Percentiles rank a stretch among this genome's conserved stretches.
These are phyloP conservation scores for Typhlichthys subterraneus DNA, from an alignment of 2,797 vertebrate species.

Conservation along the genomic window DNA sequence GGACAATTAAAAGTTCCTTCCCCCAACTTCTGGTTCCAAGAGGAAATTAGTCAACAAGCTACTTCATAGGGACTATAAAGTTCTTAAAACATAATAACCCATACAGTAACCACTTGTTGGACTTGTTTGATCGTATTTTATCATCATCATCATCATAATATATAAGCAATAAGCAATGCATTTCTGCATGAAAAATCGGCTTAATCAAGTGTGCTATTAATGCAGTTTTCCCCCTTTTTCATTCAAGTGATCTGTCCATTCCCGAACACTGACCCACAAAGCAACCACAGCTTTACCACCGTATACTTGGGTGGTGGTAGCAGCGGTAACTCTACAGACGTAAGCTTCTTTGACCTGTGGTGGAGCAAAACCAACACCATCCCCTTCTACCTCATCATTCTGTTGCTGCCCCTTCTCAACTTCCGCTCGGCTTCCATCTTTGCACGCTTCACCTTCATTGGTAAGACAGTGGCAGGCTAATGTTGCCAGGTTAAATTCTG, in stretches of 20 bases:
- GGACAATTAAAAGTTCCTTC: too few relatives aligned
- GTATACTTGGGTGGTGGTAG: slow-evolving; percentile 34
- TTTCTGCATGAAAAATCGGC: not conserved
- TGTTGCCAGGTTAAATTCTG: not conserved
- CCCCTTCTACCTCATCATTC: slow-evolving; percentile 86
- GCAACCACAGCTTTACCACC: slow-evolving; percentile 30
- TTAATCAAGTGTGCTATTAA: not conserved
- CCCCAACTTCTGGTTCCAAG: too few relatives aligned
- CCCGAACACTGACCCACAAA: slow-evolving; percentile 48
- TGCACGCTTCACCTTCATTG: slow-evolving; percentile 92
- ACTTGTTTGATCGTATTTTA: too few relatives aligned
- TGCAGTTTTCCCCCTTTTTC: slow-evolving; percentile 5
- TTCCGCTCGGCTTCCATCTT: slow-evolving; percentile 97
- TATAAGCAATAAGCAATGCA: too few relatives aligned
- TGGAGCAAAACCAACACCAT: slow-evolving; percentile 92
- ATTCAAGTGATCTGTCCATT: slow-evolving; percentile 88
- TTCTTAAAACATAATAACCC: too few relatives aligned
- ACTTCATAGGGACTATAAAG: too few relatives aligned
- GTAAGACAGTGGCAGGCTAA: slow-evolving; percentile 68
- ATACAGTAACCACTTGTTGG: too few relatives aligned
- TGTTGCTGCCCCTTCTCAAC: slow-evolving; percentile 91
- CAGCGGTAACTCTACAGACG: slow-evolving; percentile 41
- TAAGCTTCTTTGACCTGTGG: slow-evolving; percentile 71
- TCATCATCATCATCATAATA: too few relatives aligned
- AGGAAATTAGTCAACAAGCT: too few relatives aligned